Base-by-base conservation (phyloP, 2,888 invertebrate species). In the Amblyjoppa fuscipennis region DNA sequence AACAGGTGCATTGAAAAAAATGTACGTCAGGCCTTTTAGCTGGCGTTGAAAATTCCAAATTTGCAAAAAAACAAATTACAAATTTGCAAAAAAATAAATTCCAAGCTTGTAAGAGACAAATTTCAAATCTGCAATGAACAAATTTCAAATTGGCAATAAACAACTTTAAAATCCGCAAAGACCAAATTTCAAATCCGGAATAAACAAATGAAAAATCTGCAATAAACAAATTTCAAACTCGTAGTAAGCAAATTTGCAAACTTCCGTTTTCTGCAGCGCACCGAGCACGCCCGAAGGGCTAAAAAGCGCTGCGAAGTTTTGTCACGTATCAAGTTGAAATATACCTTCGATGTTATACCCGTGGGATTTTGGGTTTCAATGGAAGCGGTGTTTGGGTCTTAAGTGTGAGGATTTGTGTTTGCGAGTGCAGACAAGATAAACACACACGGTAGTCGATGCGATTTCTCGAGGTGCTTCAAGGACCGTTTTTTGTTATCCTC, bases 221-320 rank as follows among this genome's bases (percentile, higher is more conserved):
- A 31, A 31, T 0, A 31, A 31, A 31, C 0, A 31, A 31, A 31
- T 31, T 31, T 31, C 31, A 5, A 4, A 31, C 5, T 31, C 31
- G 38, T 5, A 25, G 1, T 1, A 38, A 38, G 7, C 7, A 38
- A 38, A 38, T 38, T 7, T 38, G 38, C 38, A 38, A 87, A 87
- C 85, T 85, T 53, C 77, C 80, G 77, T 84, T 76, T 73, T 53
- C 73, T 59, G 31, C 20, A 20, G 20, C 31, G 7, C 7, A 38
- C 38, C 38, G 74, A 68, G n/a, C 53, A 6, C 9, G 20, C 53
- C n/a, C 20, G 11, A 7, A 9, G 20, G 25, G 3, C 56, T 7
- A 3, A 9, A 28, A 11, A 0, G 11, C 25, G 7, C 20, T 3
- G 56, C 56, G 25, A 28, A 56, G 56, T 56, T 56, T 56, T 56